Conservation (phyloP, 2,888 invertebrate genomes). For the Mimas tiliae region DNA sequence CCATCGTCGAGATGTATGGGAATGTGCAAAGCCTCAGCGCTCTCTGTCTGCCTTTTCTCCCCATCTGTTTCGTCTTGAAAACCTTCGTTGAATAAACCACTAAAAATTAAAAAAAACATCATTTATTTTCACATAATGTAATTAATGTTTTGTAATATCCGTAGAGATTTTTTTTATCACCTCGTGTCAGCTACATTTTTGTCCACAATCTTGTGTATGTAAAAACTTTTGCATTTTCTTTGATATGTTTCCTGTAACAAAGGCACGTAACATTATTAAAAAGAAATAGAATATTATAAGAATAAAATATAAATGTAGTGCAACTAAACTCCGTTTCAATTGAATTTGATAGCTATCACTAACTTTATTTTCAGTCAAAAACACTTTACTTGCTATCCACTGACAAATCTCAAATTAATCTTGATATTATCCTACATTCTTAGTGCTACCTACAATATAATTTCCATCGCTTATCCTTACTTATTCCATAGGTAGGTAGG, state of each 20-base stretch:
- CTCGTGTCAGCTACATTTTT: conserved; percentile 82
- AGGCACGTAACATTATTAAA: conserved; percentile 25
- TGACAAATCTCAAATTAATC: too few species aligned
- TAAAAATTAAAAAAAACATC: conserved; percentile 45
- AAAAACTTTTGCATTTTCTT: conserved; percentile 88
- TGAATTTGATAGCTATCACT: too few species aligned
- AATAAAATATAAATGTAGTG: too few species aligned
- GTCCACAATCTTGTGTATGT: conserved; percentile 80
- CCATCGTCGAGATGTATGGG: conserved; percentile 78
- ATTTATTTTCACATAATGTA: neutral
- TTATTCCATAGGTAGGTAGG: too few species aligned
- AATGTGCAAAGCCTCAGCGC: conserved; percentile 62
- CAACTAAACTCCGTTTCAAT: too few species aligned
- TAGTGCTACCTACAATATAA: too few species aligned
- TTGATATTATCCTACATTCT: too few species aligned
- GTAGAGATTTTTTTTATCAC: conserved; percentile 52
- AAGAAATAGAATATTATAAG: neutral
- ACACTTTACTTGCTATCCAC: too few species aligned
- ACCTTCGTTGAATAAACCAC: conserved; percentile 72
- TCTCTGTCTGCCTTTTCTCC: conserved; percentile 59
- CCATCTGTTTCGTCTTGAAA: conserved; percentile 63
- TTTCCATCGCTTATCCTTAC: too few species aligned
- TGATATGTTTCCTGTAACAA: conserved; percentile 89
- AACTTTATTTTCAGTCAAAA: too few species aligned
- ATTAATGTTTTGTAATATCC: neutral